Evolutionary conservation across 2,888 invertebrate genomes (phyloP).

Genomic region (Sinohyriopsis cumingii): DNA sequence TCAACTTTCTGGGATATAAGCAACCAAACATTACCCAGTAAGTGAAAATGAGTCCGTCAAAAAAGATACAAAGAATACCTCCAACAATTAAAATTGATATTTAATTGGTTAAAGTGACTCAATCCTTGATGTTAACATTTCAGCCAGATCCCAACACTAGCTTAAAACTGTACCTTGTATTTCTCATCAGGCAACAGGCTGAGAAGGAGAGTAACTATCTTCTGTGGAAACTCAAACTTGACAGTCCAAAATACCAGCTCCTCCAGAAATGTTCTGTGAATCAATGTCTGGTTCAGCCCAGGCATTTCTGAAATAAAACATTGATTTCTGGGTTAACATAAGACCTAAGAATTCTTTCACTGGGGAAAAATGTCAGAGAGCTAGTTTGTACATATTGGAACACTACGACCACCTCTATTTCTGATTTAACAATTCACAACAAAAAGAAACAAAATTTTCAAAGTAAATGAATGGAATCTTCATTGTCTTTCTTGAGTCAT

Average conservation of each 20-base stretch:
- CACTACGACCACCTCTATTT: neutral
- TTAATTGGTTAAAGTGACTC: no score
- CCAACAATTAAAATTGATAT: no score
- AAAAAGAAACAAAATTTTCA: neutral
- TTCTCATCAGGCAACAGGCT: conserved; percentile 96
- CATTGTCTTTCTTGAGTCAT: no score
- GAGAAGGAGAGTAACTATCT: conserved; percentile 92
- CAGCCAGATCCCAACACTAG: neutral
- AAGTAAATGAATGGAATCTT: no score
- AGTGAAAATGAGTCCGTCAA: no score
- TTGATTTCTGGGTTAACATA: neutral
- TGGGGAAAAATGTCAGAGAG: no score
- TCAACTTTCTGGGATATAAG: no score
- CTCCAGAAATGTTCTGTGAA: conserved; percentile 75
- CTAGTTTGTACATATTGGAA: neutral
- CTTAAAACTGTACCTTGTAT: conserved; percentile 82
- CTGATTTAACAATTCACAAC: neutral
- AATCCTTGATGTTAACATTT: no score
- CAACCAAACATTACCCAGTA: no score
- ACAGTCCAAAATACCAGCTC: conserved; percentile 99
- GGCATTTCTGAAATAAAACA: conserved; percentile 42
- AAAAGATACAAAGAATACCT: no score
- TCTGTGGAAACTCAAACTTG: conserved; percentile 97
- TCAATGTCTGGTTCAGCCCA: conserved; percentile 50
- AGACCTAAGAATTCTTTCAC: neutral